phyloP scores from a whole-genome alignment of 2,797 vertebrate genomes.

The Lithobates sylvaticus region DNA sequence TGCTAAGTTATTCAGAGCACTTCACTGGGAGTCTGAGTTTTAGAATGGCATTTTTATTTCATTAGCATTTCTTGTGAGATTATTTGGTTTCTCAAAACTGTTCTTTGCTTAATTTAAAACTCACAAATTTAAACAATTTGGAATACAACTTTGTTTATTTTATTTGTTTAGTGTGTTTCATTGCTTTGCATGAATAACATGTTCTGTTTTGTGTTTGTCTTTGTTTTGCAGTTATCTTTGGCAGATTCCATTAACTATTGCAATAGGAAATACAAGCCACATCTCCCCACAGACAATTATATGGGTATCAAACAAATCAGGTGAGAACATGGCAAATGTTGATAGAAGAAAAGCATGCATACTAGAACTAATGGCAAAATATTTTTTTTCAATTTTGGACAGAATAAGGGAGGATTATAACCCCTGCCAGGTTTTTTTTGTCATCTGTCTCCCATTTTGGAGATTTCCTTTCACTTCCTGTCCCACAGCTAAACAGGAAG shows the following conservation, averaged over 20 bases:
- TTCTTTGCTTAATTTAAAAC: slow-evolving; percentile 66
- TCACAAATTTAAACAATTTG: slow-evolving; percentile 25
- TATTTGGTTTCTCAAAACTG: slow-evolving; percentile 63
- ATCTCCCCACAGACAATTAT: slow-evolving; percentile 89
- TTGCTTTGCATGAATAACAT: slow-evolving; percentile 72
- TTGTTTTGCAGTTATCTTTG: slow-evolving; percentile 90
- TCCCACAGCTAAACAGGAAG: too few relatives aligned
- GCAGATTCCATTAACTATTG: slow-evolving; percentile 94
- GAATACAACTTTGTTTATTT: background rate
- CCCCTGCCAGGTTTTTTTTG: too few relatives aligned
- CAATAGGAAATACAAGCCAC: slow-evolving; percentile 89
- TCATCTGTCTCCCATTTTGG: too few relatives aligned
- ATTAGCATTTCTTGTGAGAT: slow-evolving; percentile 48
- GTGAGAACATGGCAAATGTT: slow-evolving; percentile 75
- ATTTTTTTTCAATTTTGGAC: too few relatives aligned
- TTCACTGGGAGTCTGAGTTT: slow-evolving; percentile 1
- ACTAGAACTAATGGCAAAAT: too few relatives aligned
- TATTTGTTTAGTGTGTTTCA: slow-evolving; percentile 25
- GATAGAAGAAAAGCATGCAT: background rate
- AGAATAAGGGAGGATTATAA: too few relatives aligned
- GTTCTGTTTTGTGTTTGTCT: slow-evolving; percentile 70
- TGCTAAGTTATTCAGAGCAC: slow-evolving; percentile 13
- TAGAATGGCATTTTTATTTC: slow-evolving; percentile 9
- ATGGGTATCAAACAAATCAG: slow-evolving; percentile 97
- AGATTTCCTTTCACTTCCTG: too few relatives aligned